Percentiles rank a stretch among this genome's conserved stretches.
Evolutionary conservation across 2,888 invertebrate genomes (phyloP).

Genomic region (Zootermopsis nevadensis): DNA sequence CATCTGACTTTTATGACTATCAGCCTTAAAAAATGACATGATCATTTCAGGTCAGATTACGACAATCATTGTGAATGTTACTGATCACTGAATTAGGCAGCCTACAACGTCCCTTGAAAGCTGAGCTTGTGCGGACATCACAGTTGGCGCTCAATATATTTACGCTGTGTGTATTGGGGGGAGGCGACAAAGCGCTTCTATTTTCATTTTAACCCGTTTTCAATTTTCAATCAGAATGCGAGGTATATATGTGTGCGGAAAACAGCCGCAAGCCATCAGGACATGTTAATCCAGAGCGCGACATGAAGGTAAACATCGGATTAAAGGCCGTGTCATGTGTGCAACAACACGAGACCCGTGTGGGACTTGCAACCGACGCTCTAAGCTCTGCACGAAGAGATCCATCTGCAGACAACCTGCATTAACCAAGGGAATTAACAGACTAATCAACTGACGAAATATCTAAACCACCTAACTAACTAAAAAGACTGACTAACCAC

Average conservation of each 20-base stretch:
- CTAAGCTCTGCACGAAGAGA: too few relatives aligned
- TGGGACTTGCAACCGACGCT: too few relatives aligned
- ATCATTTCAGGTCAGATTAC: too few relatives aligned
- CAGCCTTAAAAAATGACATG: too few relatives aligned
- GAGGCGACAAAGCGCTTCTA: conserved; percentile 27
- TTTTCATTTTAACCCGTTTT: conserved; percentile 47
- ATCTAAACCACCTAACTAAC: too few relatives aligned
- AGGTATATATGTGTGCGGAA: conserved; percentile 30
- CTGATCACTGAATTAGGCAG: too few relatives aligned
- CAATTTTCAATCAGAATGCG: conserved; percentile 48
- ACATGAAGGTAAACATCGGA: conserved; percentile 42
- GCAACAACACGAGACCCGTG: background rate
- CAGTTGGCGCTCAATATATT: conserved; percentile 16
- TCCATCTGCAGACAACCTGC: too few relatives aligned
- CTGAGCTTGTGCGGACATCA: conserved; percentile 13
- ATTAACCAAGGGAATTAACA: too few relatives aligned
- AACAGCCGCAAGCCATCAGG: conserved; percentile 43
- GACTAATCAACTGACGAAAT: too few relatives aligned
- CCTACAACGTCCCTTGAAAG: background rate
- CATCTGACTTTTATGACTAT: too few relatives aligned
- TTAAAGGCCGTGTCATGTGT: conserved; percentile 28
- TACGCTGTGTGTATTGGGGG: conserved; percentile 22
- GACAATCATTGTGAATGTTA: too few relatives aligned
- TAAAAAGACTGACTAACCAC: too few relatives aligned
- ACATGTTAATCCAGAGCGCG: conserved; percentile 39